These are phyloP conservation scores for Thunnus albacares DNA, from an alignment of 2,797 vertebrate species.

Conservation along the genomic window DNA sequence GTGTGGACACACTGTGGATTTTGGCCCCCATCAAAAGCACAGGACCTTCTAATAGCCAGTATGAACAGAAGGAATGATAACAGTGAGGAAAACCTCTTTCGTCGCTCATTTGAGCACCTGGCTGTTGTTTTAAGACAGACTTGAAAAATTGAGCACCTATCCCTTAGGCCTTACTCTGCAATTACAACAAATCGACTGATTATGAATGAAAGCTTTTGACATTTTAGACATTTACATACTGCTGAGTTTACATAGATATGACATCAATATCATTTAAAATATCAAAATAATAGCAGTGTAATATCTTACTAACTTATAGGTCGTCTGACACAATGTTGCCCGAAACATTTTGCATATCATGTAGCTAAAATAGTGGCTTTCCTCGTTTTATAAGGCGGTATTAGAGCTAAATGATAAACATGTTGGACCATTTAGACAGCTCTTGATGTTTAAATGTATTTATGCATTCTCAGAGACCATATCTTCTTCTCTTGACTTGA, in stretches of 20 bases:
- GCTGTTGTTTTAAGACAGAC: too few species aligned
- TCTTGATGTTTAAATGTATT: background rate
- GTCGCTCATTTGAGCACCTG: too few species aligned
- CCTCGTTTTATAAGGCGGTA: background rate
- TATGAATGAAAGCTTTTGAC: too few species aligned
- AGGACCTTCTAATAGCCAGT: too few species aligned
- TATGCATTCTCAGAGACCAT: background rate
- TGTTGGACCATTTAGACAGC: background rate
- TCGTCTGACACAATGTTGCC: background rate
- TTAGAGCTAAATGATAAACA: background rate
- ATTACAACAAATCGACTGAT: background rate
- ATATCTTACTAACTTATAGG: too few species aligned
- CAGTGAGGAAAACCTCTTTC: too few species aligned
- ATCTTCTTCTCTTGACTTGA: too few species aligned
- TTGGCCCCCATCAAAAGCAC: too few species aligned
- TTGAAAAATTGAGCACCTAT: too few species aligned
- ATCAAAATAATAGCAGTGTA: background rate
- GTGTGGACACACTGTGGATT: too few species aligned
- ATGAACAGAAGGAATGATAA: too few species aligned
- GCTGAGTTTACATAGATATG: background rate
- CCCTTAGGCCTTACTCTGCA: too few species aligned
- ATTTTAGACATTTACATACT: background rate
- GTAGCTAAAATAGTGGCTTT: background rate
- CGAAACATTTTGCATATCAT: background rate
- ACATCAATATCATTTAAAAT: background rate